A percentile compares a stretch with the other conserved stretches of the same genome.
Evolutionary conservation across 2,113 vertebrate genomes (phyloP).

Genomic region (Gulo gulo): DNA sequence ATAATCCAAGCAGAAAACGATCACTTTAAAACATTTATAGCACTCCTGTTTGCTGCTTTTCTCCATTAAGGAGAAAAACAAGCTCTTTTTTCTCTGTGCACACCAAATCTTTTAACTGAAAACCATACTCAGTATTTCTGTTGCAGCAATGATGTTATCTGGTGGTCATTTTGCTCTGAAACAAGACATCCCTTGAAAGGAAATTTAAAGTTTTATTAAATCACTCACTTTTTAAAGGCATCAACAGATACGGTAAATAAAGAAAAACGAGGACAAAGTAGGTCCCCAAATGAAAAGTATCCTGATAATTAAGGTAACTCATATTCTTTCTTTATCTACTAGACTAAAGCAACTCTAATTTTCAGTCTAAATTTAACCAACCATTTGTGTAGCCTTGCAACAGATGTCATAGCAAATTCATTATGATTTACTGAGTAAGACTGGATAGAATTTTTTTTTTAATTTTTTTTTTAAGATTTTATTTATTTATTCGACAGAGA

Average conservation of each 20-base stretch:
- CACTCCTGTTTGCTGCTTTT: constrained; percentile 20
- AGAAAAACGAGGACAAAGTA: constrained; percentile 36
- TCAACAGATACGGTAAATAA: constrained; percentile 4
- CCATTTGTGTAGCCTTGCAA: not conserved
- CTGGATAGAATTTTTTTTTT: not conserved
- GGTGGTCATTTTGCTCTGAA: constrained; percentile 45
- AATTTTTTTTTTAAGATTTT: too few species aligned
- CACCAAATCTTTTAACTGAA: constrained; percentile 49
- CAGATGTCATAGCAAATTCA: not conserved
- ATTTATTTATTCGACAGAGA: too few species aligned
- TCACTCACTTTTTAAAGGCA: not conserved
- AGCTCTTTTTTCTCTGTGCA: not conserved
- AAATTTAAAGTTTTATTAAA: constrained; percentile 52
- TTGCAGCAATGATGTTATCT: constrained; percentile 38
- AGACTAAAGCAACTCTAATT: not conserved
- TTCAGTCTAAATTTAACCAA: not conserved
- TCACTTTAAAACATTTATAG: constrained; percentile 31
- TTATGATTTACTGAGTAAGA: constrained; percentile 2
- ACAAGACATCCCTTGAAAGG: not conserved
- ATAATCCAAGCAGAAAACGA: constrained; percentile 54
- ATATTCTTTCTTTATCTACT: not conserved
- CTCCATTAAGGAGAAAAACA: constrained; percentile 40
- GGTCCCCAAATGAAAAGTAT: not conserved
- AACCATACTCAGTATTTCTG: not conserved
- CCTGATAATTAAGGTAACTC: not conserved